A percentile compares a stretch with the other conserved stretches of the same genome.
Conservation (phyloP, 2,113 vertebrate genomes). For the Rutilus rutilus region DNA sequence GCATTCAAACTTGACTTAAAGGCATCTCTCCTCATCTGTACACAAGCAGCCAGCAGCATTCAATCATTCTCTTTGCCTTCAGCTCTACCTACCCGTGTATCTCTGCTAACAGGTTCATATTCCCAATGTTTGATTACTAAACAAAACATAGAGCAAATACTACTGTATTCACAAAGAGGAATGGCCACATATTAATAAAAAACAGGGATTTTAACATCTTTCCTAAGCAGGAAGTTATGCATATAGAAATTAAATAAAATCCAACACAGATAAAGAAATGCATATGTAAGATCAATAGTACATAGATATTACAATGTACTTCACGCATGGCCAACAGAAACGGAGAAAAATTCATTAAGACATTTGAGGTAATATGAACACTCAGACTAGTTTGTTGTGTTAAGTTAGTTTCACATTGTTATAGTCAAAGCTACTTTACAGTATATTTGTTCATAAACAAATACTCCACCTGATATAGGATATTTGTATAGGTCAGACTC, state of each 20-base stretch:
- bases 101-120: not conserved
- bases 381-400: too few species aligned
- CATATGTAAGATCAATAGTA: not conserved
- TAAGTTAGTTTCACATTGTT: slow-evolving; percentile 10
- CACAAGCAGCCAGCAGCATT: not conserved
- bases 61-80: not conserved
- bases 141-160: not conserved
- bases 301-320: not conserved
- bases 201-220: not conserved
- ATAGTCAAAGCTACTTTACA: not conserved
- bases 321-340: not conserved
- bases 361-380: not conserved
- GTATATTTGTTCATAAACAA: slow-evolving; percentile 23
- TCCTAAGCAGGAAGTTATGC: not conserved
- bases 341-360: not conserved
- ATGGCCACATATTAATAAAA: not conserved
- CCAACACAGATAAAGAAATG: not conserved
- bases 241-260: not conserved
- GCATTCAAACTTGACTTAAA: not conserved
- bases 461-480: not conserved
- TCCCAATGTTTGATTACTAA: not conserved
- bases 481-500: not conserved
- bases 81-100: not conserved
- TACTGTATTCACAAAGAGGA: not conserved
- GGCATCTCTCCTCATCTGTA: not conserved